phyloP scores from a whole-genome alignment of 2,113 vertebrate species.

The Gopherus evgoodei region DNA sequence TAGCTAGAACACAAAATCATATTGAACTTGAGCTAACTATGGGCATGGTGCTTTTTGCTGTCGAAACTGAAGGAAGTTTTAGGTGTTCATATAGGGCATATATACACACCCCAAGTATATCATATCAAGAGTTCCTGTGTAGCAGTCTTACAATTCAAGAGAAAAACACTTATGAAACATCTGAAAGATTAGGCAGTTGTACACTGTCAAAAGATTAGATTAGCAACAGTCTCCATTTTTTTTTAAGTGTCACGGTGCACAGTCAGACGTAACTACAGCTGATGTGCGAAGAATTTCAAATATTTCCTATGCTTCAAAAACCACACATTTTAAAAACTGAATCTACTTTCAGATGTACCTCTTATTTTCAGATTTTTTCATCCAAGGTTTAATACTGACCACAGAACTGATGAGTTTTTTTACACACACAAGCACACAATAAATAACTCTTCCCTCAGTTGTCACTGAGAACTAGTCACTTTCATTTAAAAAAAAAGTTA shows the following conservation, averaged over 20 bases:
- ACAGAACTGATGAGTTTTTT: not conserved
- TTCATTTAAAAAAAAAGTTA: not conserved
- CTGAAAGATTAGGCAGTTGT: not conserved
- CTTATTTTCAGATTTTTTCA: not conserved
- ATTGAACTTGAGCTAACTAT: not conserved
- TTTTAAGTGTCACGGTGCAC: not conserved
- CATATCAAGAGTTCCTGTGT: not conserved
- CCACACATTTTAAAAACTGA: not conserved
- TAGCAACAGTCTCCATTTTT: not conserved
- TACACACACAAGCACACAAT: not conserved
- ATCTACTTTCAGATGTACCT: not conserved
- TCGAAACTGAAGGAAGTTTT: not conserved
- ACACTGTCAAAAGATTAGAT: not conserved
- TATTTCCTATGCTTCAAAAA: not conserved
- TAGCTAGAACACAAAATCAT: not conserved
- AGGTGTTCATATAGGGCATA: not conserved
- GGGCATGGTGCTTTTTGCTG: accelerated
- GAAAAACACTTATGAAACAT: not conserved
- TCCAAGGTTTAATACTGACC: not conserved
- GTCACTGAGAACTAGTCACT: not conserved
- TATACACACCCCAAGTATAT: not conserved
- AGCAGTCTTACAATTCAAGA: not conserved
- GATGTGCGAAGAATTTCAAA: not conserved
- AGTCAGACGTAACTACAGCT: not conserved
- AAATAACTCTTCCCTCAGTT: not conserved